Evolutionary conservation across 2,113 vertebrate genomes (phyloP).

Genomic region (Zootoca vivipara): DNA sequence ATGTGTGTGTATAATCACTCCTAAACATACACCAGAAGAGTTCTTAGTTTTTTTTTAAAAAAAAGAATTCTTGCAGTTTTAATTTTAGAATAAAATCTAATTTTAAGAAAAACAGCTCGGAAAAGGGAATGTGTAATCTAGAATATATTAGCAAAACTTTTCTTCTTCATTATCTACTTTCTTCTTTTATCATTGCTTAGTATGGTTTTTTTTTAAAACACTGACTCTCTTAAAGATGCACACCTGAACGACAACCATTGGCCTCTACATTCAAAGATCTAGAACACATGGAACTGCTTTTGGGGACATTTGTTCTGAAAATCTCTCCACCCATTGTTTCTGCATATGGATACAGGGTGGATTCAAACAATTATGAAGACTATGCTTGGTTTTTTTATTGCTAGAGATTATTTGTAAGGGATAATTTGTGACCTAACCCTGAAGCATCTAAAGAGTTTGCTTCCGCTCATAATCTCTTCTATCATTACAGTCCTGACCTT

Average conservation of each 20-base stretch:
- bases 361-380: neutral
- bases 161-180: neutral
- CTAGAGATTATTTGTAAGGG: neutral
- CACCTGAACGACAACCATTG: neutral
- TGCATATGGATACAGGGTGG: neutral
- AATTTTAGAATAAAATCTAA: neutral
- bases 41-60: neutral
- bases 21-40: neutral
- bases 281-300: neutral
- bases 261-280: neutral
- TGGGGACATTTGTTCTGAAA: neutral
- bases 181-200: neutral
- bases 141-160: neutral
- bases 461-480: neutral
- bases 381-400: neutral
- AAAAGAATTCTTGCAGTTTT: neutral
- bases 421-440: neutral
- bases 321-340: neutral
- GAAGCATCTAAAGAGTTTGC: neutral
- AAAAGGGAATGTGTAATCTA: neutral
- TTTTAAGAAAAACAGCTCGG: neutral
- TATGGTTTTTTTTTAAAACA: neutral
- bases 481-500: neutral
- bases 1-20: neutral
- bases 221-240: neutral